Base-by-base conservation (phyloP, 2,113 vertebrate species). In the Puntigrus tetrazona region DNA sequence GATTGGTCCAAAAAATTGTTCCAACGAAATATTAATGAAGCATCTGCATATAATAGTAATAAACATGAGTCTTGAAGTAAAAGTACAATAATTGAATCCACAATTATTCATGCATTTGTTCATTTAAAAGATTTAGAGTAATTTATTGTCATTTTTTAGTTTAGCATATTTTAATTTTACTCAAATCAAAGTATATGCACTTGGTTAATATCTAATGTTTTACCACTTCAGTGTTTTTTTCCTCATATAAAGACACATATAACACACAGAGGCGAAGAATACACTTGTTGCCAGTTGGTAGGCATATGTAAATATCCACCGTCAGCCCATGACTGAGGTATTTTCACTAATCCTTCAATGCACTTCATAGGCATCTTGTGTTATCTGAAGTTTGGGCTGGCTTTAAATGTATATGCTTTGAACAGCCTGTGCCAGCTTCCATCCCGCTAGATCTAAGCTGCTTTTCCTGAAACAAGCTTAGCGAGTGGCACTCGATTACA, bases 321-420 rank as follows among this genome's bases (percentile, higher is more conserved):
- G 11, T 38, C 31, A 36, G 31, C 34, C 34, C 65, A 16, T 43
- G 18, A 50, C 88, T 63, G 70, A 86, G 80, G 73, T 86, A 83
- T 87, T 88, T 82, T 73, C 45, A 55, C 67, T 86, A 88, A 90
- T 90, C 89, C 84, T 87, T 83, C 52, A 45, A 20, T 79, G 87
- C 74, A 83, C 77, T 88, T 90, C 77, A 87, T 81, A 89, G 52
- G 75, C 73, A 4, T 52, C 78, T 83, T 78, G 82, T 77, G 78
- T 74, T 86, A 85, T 85, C 50, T 86, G 52, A 57, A 88, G 86
- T 83, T 88, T 90, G 89, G 90, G 34, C 65, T 69, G 65, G 34
- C 18, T 69, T 67, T 38, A 87, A 91, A 91, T 85, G 85, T 85
- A 77, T 86, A 90, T 86, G 86, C 88, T 92, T 89, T 88, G 81